Percentiles rank a stretch among this genome's conserved stretches.
phyloP scores from a whole-genome alignment of 2,797 vertebrate genomes.

The Xenops minutus region DNA sequence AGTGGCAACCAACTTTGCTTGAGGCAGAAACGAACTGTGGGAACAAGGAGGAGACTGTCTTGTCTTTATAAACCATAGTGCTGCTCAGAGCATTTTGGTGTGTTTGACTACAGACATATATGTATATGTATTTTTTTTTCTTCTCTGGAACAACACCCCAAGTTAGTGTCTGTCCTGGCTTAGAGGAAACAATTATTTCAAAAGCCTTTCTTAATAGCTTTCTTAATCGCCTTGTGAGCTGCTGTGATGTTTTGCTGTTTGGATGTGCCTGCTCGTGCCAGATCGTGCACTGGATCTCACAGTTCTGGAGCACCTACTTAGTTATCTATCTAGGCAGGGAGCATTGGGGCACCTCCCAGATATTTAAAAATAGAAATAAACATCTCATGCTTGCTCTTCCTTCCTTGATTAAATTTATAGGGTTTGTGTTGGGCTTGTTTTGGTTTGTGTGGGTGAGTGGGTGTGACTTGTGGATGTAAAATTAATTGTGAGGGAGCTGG shows the following conservation, averaged over 20 bases:
- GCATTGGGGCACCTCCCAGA: slow-evolving; percentile 12
- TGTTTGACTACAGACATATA: neutral
- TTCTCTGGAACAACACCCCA: neutral
- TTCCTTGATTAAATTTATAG: slow-evolving; percentile 43
- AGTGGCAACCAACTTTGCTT: slow-evolving; percentile 60
- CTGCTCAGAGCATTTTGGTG: slow-evolving; percentile 13
- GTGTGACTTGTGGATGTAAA: slow-evolving; percentile 27
- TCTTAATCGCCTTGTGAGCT: neutral
- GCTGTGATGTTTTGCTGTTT: slow-evolving; percentile 10
- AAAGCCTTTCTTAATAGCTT: slow-evolving; percentile 10
- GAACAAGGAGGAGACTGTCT: slow-evolving; percentile 46
- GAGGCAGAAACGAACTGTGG: slow-evolving; percentile 51
- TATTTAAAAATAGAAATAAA: slow-evolving; percentile 63
- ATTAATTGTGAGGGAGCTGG: neutral
- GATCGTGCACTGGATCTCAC: neutral
- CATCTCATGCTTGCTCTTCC: slow-evolving; percentile 2
- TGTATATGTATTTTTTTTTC: neutral
- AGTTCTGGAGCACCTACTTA: slow-evolving; percentile 2
- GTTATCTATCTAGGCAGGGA: neutral
- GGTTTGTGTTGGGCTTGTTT: slow-evolving; percentile 38
- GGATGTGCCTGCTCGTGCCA: neutral
- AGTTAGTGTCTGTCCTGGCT: neutral
- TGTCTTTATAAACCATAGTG: neutral
- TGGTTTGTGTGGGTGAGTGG: slow-evolving; percentile 52
- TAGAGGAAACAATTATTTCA: slow-evolving; percentile 44